Evolutionary conservation across 2,888 invertebrate genomes (phyloP).

Genomic region (Meteorus colon): DNA sequence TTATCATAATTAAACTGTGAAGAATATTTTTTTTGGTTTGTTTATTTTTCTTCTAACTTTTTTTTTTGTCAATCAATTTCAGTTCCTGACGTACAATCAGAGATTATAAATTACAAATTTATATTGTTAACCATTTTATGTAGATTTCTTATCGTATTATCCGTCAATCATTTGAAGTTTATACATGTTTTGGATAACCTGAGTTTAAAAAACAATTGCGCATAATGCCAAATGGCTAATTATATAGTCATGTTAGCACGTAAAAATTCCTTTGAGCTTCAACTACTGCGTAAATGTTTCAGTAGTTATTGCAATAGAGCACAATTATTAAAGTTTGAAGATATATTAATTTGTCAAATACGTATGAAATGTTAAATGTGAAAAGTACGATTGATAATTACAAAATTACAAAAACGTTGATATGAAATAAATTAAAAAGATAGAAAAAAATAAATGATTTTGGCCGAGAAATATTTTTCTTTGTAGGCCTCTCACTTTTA

Average conservation of each 20-base stretch:
- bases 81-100: not conserved
- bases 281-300: not conserved
- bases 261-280: not conserved
- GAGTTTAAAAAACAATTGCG: slow-evolving; percentile 1
- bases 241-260: not conserved
- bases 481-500: not conserved
- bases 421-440: not conserved
- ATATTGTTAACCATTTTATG: not conserved
- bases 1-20: not conserved
- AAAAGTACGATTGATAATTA: not conserved
- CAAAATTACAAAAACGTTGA: not conserved
- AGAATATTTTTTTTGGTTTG: not conserved
- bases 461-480: not conserved
- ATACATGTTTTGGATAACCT: not conserved
- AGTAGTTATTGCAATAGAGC: not conserved
- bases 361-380: not conserved
- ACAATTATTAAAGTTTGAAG: no score
- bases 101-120: not conserved
- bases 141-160: not conserved
- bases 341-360: not conserved
- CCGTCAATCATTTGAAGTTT: not conserved
- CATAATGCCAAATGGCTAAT: not conserved
- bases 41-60: not conserved
- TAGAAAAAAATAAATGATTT: not conserved
- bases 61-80: not conserved